These are phyloP conservation scores for Trachymyrmex septentrionalis DNA, from an alignment of 1,140 invertebrate genomes.

Conservation along the genomic window DNA sequence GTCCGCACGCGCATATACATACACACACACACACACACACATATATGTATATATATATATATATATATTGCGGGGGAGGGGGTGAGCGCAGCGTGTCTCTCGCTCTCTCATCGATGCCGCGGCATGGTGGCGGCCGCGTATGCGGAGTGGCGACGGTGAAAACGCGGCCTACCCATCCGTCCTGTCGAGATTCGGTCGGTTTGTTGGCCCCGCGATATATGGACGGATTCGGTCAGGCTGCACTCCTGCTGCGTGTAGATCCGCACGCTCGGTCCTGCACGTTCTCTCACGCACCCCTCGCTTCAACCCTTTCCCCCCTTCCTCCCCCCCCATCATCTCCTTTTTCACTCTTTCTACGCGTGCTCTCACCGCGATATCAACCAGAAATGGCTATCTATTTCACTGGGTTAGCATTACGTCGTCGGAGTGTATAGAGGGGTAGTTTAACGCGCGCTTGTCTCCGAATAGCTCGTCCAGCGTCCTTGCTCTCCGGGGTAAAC, in stretches of 20 bases:
- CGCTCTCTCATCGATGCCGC: conserved; percentile 36
- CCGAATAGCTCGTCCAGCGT: conserved; percentile 23
- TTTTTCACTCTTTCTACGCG: conserved; percentile 56
- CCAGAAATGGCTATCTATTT: conserved; percentile 80
- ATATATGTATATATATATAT: not conserved
- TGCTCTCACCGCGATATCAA: conserved; percentile 56
- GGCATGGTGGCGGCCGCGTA: conserved; percentile 47
- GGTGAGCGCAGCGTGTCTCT: conserved; percentile 23
- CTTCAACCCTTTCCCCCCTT: not conserved
- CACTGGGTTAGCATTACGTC: conserved; percentile 84
- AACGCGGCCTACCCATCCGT: conserved; percentile 83
- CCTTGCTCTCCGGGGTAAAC: conserved; percentile 7
- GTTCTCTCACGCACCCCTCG: conserved; percentile 1
- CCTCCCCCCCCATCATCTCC: not conserved
- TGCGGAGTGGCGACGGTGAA: conserved; percentile 80
- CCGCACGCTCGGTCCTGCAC: conserved; percentile 37
- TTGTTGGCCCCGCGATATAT: conserved; percentile 84
- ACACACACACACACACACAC: no score
- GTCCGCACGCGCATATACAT: conserved; percentile 10
- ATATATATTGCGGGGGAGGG: conserved; percentile 6
- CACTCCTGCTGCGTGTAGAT: conserved; percentile 22
- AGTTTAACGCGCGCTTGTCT: conserved; percentile 30
- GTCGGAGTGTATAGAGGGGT: not conserved
- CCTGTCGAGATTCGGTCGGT: conserved; percentile 84
- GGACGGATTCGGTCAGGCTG: conserved; percentile 81